Evolutionary conservation across 2,888 invertebrate genomes (phyloP).

Genomic region (Amiota minor): DNA sequence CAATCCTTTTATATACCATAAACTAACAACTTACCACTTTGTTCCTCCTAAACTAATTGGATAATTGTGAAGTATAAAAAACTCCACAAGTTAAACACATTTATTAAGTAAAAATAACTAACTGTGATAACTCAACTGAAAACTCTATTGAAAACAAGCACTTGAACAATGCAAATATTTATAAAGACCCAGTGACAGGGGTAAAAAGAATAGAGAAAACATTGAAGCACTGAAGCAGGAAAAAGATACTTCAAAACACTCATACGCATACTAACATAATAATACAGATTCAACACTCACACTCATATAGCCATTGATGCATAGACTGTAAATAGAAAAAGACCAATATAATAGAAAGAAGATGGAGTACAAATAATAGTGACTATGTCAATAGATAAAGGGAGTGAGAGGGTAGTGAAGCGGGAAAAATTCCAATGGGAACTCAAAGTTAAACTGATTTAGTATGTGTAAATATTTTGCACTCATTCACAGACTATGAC

Average conservation of each 20-base stretch:
- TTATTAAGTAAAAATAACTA: conserved; percentile 15
- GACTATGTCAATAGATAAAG: neutral
- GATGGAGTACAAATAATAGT: neutral
- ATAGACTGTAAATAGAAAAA: neutral
- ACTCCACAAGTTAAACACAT: neutral
- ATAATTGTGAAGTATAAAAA: conserved; percentile 7
- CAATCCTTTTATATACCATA: too few species aligned
- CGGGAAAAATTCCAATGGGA: neutral
- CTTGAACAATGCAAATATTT: conserved; percentile 27
- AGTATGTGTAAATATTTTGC: conserved; percentile 66
- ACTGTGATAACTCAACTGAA: neutral
- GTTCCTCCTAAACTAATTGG: conserved; percentile 16
- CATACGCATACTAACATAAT: conserved; percentile 1
- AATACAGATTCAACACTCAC: neutral
- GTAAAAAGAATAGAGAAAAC: neutral
- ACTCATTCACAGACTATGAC: conserved; percentile 42
- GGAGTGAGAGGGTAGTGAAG: neutral
- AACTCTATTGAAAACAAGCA: conserved; percentile 5
- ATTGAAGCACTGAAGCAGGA: neutral
- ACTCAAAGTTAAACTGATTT: conserved; percentile 50
- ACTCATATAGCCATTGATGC: conserved; percentile 13
- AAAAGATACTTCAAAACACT: neutral
- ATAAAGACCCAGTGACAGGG: neutral
- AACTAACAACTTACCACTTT: neutral
- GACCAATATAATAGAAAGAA: neutral